Evolutionary conservation across 1,140 invertebrate genomes (phyloP).

Genomic region (Gyrodactylus bullatarudis): DNA sequence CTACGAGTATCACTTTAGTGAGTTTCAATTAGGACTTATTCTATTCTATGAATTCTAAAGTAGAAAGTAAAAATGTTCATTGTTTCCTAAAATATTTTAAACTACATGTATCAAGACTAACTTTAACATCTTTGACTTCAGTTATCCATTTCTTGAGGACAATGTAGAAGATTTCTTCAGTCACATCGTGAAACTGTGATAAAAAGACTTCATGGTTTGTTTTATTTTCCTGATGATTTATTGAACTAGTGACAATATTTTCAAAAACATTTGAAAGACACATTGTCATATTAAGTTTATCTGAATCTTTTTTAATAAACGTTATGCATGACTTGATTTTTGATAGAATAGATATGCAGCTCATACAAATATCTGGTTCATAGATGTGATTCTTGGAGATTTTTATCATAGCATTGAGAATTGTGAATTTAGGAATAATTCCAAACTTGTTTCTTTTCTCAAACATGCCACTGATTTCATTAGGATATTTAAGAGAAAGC

Average conservation of each 20-base stretch:
- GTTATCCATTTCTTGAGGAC: background rate
- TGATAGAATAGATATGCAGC: background rate
- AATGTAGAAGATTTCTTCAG: background rate
- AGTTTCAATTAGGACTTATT: too few relatives aligned
- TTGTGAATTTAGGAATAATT: background rate
- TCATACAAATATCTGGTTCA: too few relatives aligned
- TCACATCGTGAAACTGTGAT: background rate
- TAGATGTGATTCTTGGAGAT: background rate
- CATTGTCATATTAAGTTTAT: background rate
- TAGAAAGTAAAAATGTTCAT: too few relatives aligned
- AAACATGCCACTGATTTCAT: background rate
- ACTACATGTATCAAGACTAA: too few relatives aligned
- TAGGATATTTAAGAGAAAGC: background rate
- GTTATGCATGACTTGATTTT: background rate
- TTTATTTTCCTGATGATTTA: background rate
- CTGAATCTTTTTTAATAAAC: background rate
- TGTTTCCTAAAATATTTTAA: too few relatives aligned
- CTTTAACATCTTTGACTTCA: background rate
- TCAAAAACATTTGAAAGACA: background rate
- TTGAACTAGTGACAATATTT: background rate
- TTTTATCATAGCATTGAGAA: background rate
- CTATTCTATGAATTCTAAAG: too few relatives aligned
- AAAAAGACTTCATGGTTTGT: background rate
- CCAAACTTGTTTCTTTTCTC: background rate
- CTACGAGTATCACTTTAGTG: too few relatives aligned